A percentile compares a stretch with the other conserved stretches of the same genome.
Evolutionary conservation across 2,888 invertebrate genomes (phyloP).

Genomic region (Ophion ellenae): DNA sequence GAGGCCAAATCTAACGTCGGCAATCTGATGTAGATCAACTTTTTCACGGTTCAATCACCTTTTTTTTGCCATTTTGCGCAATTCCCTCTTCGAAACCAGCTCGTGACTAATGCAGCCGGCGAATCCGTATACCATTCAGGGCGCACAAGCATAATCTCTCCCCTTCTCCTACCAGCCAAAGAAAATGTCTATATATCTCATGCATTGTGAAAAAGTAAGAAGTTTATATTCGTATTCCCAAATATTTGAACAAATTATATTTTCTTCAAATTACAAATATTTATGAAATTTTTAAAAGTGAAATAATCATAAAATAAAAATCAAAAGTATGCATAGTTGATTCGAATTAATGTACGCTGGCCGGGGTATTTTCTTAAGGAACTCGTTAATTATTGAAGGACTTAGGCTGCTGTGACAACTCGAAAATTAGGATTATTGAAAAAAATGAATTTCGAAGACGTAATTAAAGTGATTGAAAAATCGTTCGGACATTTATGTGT

Average conservation of each 20-base stretch:
- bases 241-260: not conserved
- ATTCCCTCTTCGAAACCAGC: constrained; percentile 19
- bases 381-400: too few relatives aligned
- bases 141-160: not conserved
- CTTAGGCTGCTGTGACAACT: too few relatives aligned
- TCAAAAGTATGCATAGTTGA: not conserved
- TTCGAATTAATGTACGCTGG: not conserved
- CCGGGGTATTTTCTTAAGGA: too few relatives aligned
- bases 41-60: constrained; percentile 40
- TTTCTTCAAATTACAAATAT: not conserved
- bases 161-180: not conserved
- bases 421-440: too few relatives aligned
- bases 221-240: not conserved
- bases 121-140: not conserved
- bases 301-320: not conserved
- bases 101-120: constrained; percentile 43
- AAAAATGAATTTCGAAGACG: too few relatives aligned
- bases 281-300: not conserved
- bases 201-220: not conserved
- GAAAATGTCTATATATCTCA: not conserved
- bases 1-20: not conserved
- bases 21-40: constrained; percentile 3
- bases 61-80: constrained; percentile 49
- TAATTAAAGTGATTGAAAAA: too few relatives aligned
- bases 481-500: too few relatives aligned